These are phyloP conservation scores for Agriopis leucophaearia DNA, from an alignment of 2,888 invertebrate species.

Conservation along the genomic window DNA sequence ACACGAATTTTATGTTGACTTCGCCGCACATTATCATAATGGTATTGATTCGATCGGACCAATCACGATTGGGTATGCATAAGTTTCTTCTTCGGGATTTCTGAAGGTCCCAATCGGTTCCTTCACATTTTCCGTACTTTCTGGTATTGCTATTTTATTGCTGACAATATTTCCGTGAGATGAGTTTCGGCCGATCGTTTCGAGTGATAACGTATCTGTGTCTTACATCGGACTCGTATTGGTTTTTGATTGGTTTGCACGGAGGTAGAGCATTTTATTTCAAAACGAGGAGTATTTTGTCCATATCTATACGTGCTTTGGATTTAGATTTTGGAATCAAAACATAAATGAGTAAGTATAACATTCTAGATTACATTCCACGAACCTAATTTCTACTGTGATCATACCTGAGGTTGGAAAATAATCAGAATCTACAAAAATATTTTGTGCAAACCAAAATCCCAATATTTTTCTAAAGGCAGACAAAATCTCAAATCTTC, in stretches of 20 bases:
- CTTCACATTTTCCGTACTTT: constrained; percentile 58
- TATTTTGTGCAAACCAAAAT: neutral
- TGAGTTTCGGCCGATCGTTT: constrained; percentile 60
- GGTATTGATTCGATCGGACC: constrained; percentile 38
- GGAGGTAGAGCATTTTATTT: constrained; percentile 12
- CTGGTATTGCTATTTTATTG: constrained; percentile 80
- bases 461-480: constrained; percentile 8
- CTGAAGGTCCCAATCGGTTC: constrained; percentile 69
- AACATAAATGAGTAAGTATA: neutral
- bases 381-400: neutral
- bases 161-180: constrained; percentile 76
- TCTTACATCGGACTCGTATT: constrained; percentile 60
- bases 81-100: constrained; percentile 57
- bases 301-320: constrained; percentile 1
- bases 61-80: constrained; percentile 48
- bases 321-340: constrained; percentile 1
- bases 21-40: constrained; percentile 45
- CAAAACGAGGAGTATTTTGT: constrained; percentile 7
- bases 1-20: constrained; percentile 40
- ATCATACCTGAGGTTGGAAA: neutral
- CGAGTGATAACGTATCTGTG: constrained; percentile 68
- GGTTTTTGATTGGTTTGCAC: constrained; percentile 72
- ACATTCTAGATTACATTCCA: neutral
- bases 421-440: neutral
- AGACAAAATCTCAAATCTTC: constrained; percentile 18